Percentiles rank a stretch among this genome's conserved stretches.
phyloP scores from a whole-genome alignment of 2,888 invertebrate genomes.

The Drosophila subquinaria region DNA sequence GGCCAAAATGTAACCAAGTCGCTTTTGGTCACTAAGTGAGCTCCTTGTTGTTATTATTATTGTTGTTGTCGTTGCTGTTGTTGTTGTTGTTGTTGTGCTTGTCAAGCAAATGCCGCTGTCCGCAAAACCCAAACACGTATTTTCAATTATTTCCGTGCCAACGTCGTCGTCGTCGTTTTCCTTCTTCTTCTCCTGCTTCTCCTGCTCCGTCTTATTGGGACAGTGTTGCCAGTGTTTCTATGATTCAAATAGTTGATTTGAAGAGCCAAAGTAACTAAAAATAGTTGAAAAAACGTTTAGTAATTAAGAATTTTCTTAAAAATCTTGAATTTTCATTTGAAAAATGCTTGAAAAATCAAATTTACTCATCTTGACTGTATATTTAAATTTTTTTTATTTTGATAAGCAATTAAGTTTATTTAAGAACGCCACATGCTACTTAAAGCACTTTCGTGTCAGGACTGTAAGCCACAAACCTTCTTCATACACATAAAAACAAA shows the following conservation, averaged over 20 bases:
- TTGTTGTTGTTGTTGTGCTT: conserved; percentile 37
- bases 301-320: not conserved
- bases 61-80: conserved; percentile 26
- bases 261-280: accelerated
- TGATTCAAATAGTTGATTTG: not conserved
- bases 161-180: conserved; percentile 52
- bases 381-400: no score
- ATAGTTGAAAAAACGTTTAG: not conserved
- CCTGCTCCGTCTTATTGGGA: not conserved
- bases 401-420: no score
- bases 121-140: conserved; percentile 82
- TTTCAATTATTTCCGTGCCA: conserved; percentile 83
- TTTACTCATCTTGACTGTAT: no score
- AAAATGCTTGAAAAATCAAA: no score
- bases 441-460: no score
- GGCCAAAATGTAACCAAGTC: conserved; percentile 20
- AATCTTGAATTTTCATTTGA: no score
- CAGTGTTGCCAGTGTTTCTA: not conserved
- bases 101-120: conserved; percentile 72
- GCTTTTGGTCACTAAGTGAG: conserved; percentile 53
- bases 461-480: no score
- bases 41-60: conserved; percentile 31
- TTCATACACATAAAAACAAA: no score
- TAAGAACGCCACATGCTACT: no score
- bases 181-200: not conserved